Percentiles rank a stretch among this genome's conserved stretches.
Conservation (phyloP, 2,113 vertebrate genomes). For the Notechis scutatus region DNA sequence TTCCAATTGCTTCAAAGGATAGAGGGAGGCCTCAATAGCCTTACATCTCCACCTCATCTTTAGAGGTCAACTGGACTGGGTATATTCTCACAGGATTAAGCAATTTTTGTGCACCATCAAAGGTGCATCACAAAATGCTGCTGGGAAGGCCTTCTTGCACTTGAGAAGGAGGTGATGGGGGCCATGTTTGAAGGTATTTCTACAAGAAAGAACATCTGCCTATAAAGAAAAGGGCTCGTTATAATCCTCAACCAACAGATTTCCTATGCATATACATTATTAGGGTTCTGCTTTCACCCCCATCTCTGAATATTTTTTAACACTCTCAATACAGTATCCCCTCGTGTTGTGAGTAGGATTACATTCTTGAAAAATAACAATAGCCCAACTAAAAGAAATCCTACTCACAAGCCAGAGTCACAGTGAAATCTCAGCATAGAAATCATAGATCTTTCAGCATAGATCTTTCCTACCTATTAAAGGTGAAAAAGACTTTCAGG, state of each 20-base stretch:
- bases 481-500: background rate
- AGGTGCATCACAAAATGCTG: background rate
- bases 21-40: background rate
- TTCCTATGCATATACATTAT: background rate
- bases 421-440: background rate
- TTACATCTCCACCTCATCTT: background rate
- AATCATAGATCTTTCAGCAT: too few relatives aligned
- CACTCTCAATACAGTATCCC: background rate
- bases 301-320: background rate
- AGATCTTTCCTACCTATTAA: background rate
- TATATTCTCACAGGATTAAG: background rate
- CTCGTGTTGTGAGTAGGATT: background rate
- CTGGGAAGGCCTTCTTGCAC: background rate
- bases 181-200: background rate
- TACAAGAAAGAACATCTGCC: background rate
- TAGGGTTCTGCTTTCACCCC: background rate
- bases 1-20: background rate
- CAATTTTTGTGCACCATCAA: background rate
- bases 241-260: background rate
- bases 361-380: background rate
- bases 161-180: background rate
- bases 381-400: background rate
- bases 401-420: background rate
- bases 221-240: background rate
- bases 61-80: background rate